Evolutionary conservation across 2,113 vertebrate species (phyloP), one percentile per base, ranked within the genome.

Genomic region (Chionis minor): DNA sequence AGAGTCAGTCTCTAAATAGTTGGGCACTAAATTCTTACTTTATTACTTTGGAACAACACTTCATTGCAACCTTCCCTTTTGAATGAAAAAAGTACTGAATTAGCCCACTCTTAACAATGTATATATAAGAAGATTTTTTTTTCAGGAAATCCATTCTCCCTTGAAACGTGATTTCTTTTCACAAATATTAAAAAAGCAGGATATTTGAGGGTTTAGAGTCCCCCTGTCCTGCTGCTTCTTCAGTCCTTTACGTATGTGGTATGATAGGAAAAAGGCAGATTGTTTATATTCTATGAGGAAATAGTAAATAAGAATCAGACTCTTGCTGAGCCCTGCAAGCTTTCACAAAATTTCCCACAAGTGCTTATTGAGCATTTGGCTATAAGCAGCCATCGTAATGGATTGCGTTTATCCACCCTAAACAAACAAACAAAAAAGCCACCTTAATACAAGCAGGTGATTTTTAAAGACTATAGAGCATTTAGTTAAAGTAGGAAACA

Each of bases 261-360:
- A 94, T 86, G 11, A 58, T 19, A 71, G 22, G 54, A 74, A 92
- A 92, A 24, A 86, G 14, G 27, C 49, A 77, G 56, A 77, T 94
- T 86, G 81, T 95, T 95, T 96, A 86, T 88, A 51, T 80, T 88
- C 51, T 86, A 4, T 81, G 42, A 88, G 35, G 58, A 96, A 94
- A 92, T 40, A 73, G 10, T 73, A 92, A 51, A 51, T 51, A 51
- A 95, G 18, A 90, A 82, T 84, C 52, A 78, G 16, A 49, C 4
- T 10, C 9, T 85, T 89, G 7, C 17, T 69, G 62, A 97, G 16
- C 94, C 52, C 44, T 84, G 33, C 21, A 82, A 70, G 71, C 18
- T 30, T 70, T 54, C 6, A 24, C 38, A 66, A 63, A 47, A 40
- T 90, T 95, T 94, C 32, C 22, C 19, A 77, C n/a, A 74, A 23